Evolutionary conservation across 2,888 invertebrate species (phyloP).

Genomic region (Odontothrips loti): DNA sequence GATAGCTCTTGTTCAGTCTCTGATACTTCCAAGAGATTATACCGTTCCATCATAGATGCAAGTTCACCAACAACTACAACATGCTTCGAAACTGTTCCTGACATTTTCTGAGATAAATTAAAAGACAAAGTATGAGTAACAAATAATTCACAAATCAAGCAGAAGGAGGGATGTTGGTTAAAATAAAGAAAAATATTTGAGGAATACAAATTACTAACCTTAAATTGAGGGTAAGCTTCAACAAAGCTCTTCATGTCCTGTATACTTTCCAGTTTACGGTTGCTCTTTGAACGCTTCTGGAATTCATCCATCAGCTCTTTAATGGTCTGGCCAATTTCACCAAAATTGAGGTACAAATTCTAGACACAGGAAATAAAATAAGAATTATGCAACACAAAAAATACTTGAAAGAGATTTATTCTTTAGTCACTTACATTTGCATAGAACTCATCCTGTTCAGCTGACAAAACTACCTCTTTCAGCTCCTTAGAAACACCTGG

Average conservation of each 20-base stretch:
- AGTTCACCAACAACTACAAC: conserved; percentile 95
- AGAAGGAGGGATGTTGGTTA: neutral
- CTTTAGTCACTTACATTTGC: conserved; percentile 59
- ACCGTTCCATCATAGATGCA: conserved; percentile 72
- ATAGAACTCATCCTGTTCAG: conserved; percentile 97
- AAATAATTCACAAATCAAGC: neutral
- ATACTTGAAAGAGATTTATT: conserved; percentile 18
- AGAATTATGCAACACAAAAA: conserved; percentile 27
- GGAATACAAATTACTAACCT: conserved; percentile 49
- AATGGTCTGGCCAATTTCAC: conserved; percentile 96
- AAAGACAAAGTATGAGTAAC: conserved; percentile 27
- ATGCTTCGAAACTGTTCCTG: conserved; percentile 95
- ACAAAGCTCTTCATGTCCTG: conserved; percentile 98
- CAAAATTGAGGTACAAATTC: conserved; percentile 95
- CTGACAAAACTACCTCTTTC: conserved; percentile 86
- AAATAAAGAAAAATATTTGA: neutral
- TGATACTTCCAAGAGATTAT: conserved; percentile 81
- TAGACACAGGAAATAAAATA: conserved; percentile 44
- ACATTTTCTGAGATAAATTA: conserved; percentile 62
- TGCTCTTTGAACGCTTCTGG: conserved; percentile 90
- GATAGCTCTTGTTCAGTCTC: conserved; percentile 91
- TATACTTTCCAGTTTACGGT: conserved; percentile 96
- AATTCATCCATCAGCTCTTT: conserved; percentile 97
- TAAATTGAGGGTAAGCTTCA: conserved; percentile 96
- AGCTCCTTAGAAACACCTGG: conserved; percentile 84